Conservation (phyloP, 2,797 vertebrate genomes). For the Eutrigla gurnardus region DNA sequence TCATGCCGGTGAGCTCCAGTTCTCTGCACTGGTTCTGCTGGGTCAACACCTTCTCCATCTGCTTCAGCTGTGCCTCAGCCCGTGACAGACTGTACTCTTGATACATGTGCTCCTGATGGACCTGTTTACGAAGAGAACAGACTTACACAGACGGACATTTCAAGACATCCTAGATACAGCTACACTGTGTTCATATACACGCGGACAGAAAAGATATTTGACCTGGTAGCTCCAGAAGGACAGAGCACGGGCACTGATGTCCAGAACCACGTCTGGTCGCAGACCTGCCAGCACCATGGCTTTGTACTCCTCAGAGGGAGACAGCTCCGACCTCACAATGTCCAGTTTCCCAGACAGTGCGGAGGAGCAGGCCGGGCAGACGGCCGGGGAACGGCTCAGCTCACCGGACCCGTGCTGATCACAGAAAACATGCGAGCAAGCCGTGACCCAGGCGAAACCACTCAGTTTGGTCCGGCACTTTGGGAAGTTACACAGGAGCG, state of each 20-base stretch:
- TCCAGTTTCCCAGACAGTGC: conserved; percentile 91
- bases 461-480: conserved; percentile 88
- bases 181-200: conserved; percentile 2
- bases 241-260: conserved; percentile 89
- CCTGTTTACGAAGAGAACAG: conserved; percentile 69
- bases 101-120: conserved; percentile 91
- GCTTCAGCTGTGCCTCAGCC: conserved; percentile 87
- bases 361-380: conserved; percentile 91
- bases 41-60: conserved; percentile 90
- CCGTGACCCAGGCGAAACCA: conserved; percentile 91
- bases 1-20: conserved; percentile 87
- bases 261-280: conserved; percentile 88
- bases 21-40: conserved; percentile 92
- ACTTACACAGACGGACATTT: not conserved
- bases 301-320: conserved; percentile 91
- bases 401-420: conserved; percentile 91
- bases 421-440: conserved; percentile 93
- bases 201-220: conserved; percentile 1
- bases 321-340: conserved; percentile 90
- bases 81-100: conserved; percentile 90
- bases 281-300: conserved; percentile 92
- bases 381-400: conserved; percentile 88
- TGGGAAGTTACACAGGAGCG: conserved; percentile 89
- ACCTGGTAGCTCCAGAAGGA: conserved; percentile 96
- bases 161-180: not conserved